Conservation (phyloP, 2,797 vertebrate genomes). For the Antennarius maculatus region DNA sequence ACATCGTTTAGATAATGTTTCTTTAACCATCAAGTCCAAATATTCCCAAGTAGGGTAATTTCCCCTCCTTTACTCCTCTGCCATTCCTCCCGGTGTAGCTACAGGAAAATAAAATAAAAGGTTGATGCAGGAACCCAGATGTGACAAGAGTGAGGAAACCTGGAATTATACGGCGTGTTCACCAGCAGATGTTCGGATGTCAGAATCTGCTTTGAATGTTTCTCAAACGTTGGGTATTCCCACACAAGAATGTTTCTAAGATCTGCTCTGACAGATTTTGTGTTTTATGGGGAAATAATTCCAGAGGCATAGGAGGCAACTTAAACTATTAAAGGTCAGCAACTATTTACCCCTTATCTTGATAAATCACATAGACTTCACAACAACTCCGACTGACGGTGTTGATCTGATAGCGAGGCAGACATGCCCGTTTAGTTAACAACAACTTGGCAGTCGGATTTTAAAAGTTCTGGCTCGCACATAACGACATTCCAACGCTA, state of each 20-base stretch:
- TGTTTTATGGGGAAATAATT: not conserved
- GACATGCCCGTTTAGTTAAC: too few species aligned
- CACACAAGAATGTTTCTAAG: constrained; percentile 12
- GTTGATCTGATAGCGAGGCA: not conserved
- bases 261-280: constrained; percentile 36
- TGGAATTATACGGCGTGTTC: constrained; percentile 3
- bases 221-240: constrained; percentile 10
- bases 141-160: constrained; percentile 39
- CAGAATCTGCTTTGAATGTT: constrained; percentile 17
- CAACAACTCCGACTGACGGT: constrained; percentile 19
- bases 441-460: too few species aligned
- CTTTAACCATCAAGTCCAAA: constrained; percentile 50
- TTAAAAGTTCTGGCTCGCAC: not conserved
- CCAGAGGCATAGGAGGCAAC: constrained; percentile 1
- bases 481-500: not conserved
- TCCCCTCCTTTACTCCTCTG: constrained; percentile 29
- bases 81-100: constrained; percentile 14
- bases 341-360: constrained; percentile 38
- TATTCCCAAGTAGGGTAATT: constrained; percentile 51
- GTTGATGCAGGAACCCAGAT: constrained; percentile 35
- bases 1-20: constrained; percentile 59
- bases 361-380: constrained; percentile 38
- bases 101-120: constrained; percentile 30
- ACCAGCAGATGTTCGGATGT: constrained; percentile 26
- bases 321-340: not conserved